These are phyloP conservation scores for Agrilus planipennis DNA, from an alignment of 1,140 invertebrate genomes.

Conservation along the genomic window DNA sequence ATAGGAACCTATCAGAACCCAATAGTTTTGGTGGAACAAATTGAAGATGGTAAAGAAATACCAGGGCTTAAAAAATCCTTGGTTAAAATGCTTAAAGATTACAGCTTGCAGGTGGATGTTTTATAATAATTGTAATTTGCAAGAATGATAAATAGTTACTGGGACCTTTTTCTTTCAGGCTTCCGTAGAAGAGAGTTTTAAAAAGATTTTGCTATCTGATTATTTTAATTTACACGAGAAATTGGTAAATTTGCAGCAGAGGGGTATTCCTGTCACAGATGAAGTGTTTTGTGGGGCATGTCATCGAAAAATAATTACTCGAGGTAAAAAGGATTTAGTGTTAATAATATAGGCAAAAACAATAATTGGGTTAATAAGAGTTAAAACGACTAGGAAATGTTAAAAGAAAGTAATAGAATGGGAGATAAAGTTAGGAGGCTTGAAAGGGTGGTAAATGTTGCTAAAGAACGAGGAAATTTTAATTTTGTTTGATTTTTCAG, in stretches of 20 bases:
- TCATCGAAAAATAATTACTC: slow-evolving; percentile 55
- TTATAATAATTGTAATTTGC: not conserved
- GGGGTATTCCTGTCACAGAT: slow-evolving; percentile 59
- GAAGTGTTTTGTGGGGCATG: slow-evolving; percentile 67
- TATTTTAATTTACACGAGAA: slow-evolving; percentile 82
- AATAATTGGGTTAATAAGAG: no score
- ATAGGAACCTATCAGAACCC: slow-evolving; percentile 88
- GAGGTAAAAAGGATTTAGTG: slow-evolving; percentile 39
- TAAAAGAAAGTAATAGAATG: no score
- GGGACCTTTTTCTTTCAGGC: slow-evolving; percentile 38
- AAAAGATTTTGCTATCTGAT: slow-evolving; percentile 76
- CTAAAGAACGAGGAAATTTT: no score
- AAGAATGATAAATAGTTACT: no score
- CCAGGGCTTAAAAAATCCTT: slow-evolving; percentile 81
- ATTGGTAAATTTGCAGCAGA: slow-evolving; percentile 62
- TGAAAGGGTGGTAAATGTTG: no score
- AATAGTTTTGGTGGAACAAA: slow-evolving; percentile 71
- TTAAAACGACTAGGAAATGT: no score
- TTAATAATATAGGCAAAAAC: no score
- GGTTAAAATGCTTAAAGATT: slow-evolving; percentile 92
- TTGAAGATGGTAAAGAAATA: slow-evolving; percentile 72
- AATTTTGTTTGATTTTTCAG: no score
- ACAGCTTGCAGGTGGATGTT: slow-evolving; percentile 67
- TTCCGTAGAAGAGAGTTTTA: slow-evolving; percentile 78
- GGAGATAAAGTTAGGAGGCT: slow-evolving; percentile 6